A percentile compares a stretch with the other conserved stretches of the same genome.
These are phyloP conservation scores for Chymomyza amoena DNA, from an alignment of 2,888 invertebrate genomes.

Conservation along the genomic window DNA sequence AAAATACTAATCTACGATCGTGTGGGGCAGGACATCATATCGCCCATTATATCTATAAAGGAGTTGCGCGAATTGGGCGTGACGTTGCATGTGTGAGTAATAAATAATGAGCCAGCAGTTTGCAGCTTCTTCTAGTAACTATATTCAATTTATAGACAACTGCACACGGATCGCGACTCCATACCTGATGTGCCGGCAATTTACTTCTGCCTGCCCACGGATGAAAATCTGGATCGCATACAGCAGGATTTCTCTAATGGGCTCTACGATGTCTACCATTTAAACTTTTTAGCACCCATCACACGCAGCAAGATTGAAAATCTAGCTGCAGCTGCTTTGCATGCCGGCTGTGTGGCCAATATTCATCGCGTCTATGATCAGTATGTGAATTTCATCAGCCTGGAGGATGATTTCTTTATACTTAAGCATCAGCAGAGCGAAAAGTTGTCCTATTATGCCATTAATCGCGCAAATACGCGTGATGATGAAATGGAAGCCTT, in stretches of 20 bases:
- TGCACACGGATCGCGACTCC: slow-evolving; percentile 92
- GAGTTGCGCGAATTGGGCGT: slow-evolving; percentile 97
- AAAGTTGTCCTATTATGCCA: slow-evolving; percentile 94
- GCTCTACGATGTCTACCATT: slow-evolving; percentile 95
- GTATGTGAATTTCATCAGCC: slow-evolving; percentile 97
- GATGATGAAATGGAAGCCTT: slow-evolving; percentile 97
- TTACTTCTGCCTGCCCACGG: slow-evolving; percentile 97
- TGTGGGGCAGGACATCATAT: slow-evolving; percentile 98
- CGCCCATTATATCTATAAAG: slow-evolving; percentile 96
- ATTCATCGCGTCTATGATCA: slow-evolving; percentile 98
- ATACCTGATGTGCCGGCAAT: slow-evolving; percentile 99
- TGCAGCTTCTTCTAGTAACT: neutral
- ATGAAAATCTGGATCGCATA: slow-evolving; percentile 96
- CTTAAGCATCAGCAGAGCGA: slow-evolving; percentile 96
- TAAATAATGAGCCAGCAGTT: neutral
- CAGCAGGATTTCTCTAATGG: slow-evolving; percentile 93
- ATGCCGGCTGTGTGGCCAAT: slow-evolving; percentile 92
- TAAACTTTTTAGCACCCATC: slow-evolving; percentile 98
- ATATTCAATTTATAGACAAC: slow-evolving; percentile 81
- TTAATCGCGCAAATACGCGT: slow-evolving; percentile 95
- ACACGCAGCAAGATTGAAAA: slow-evolving; percentile 96
- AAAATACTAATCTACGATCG: slow-evolving; percentile 97
- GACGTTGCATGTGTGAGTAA: slow-evolving; percentile 95
- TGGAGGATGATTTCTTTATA: slow-evolving; percentile 98
- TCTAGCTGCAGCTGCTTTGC: slow-evolving; percentile 93